Evolutionary conservation across 2,113 vertebrate genomes (phyloP).

Genomic region (Herpetotheres cachinnans): DNA sequence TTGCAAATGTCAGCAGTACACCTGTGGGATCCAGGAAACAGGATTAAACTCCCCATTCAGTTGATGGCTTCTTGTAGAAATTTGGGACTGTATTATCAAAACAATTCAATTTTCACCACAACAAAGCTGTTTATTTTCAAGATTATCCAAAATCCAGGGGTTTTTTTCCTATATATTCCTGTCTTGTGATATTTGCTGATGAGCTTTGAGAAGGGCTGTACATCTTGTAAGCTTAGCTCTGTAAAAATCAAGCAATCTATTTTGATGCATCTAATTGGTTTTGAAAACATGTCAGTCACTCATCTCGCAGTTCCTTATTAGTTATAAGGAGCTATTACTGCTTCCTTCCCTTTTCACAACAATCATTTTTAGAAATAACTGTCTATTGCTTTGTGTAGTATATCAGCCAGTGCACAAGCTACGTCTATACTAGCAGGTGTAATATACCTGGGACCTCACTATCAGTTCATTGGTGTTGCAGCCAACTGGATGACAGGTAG

Average conservation of each 20-base stretch:
- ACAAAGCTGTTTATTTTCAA: neutral
- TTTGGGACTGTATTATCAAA: neutral
- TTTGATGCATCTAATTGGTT: neutral
- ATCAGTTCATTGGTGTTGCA: neutral
- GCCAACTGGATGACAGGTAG: rapidly evolving
- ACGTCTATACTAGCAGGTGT: neutral
- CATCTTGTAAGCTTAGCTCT: neutral
- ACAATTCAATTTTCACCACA: neutral
- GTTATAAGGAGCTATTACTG: neutral
- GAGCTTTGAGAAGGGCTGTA: neutral
- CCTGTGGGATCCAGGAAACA: neutral
- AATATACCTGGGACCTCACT: neutral
- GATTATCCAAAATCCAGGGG: neutral
- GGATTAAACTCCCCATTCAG: neutral
- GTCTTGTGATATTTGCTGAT: neutral
- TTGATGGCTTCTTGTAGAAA: neutral
- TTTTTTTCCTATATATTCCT: neutral
- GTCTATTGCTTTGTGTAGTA: neutral
- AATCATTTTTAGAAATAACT: neutral
- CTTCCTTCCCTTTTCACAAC: neutral
- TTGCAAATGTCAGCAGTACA: neutral
- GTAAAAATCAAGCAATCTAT: neutral
- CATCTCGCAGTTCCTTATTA: neutral
- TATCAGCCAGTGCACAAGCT: neutral
- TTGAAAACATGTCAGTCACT: neutral